Evolutionary conservation across 2,888 invertebrate genomes (phyloP).

Genomic region (Morinoia aosen): DNA sequence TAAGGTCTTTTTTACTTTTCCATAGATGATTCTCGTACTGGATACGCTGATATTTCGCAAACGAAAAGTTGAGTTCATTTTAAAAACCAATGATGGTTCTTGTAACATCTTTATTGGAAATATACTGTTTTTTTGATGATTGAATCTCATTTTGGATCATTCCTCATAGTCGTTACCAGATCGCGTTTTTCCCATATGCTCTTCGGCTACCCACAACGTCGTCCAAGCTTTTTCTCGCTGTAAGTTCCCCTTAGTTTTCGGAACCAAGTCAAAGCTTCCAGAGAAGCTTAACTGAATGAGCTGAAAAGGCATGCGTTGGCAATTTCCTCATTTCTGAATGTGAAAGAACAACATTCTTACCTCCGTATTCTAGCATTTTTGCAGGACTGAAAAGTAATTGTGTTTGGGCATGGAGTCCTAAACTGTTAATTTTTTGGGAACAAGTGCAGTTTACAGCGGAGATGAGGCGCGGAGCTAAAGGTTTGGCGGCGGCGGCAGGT

Average conservation of each 20-base stretch:
- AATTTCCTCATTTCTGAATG: neutral
- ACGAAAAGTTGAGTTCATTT: neutral
- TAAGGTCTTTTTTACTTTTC: neutral
- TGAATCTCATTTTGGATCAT: too few relatives aligned
- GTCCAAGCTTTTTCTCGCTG: neutral
- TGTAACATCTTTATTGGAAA: neutral
- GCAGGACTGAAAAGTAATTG: neutral
- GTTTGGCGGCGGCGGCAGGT: neutral
- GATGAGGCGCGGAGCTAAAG: constrained; percentile 18
- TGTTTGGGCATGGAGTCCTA: neutral
- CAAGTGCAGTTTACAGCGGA: neutral
- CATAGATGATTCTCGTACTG: neutral
- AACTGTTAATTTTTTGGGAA: neutral
- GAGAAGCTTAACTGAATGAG: neutral
- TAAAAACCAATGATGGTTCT: neutral
- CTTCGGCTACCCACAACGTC: too few relatives aligned
- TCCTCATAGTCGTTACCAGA: too few relatives aligned
- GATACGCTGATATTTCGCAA: neutral
- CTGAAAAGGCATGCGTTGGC: neutral
- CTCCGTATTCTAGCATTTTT: neutral
- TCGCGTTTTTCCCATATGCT: too few relatives aligned
- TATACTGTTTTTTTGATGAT: neutral
- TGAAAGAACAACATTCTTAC: neutral
- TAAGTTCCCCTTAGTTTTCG: neutral
- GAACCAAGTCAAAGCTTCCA: neutral